Evolutionary conservation across 2,797 vertebrate species (phyloP), one percentile per base, ranked within the genome.

Genomic region (Chiroxiphia lanceolata): DNA sequence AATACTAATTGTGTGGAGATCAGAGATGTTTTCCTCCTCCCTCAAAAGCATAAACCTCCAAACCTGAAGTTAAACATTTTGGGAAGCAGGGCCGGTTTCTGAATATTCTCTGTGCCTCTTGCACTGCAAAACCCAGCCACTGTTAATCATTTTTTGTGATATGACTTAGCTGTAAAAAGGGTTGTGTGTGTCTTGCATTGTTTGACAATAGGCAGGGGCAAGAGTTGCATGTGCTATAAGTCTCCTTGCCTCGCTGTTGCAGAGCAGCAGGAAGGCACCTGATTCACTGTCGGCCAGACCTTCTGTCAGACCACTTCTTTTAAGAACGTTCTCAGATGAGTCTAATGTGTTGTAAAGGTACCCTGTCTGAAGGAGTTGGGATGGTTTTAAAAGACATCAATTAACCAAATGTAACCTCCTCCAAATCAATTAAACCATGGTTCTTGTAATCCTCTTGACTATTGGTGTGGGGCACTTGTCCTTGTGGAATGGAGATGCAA

Each of bases 311-410:
- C 99, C 99, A 96, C 99, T 99, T 97, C 99, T 99, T 98, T 99
- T 99, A 98, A 98, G 99, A 99, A 99, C 99, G 47, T 99, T 99
- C 99, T 99, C 99, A 99, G 99, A 99, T 94, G 99, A 99, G 96
- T 99, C 99, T 99, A 99, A 98, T 99, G 96, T 99, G 97, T 97
- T 98, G 96, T 99, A 98, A 98, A 99, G 99, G 99, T 99, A 99
- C 98, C 98, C 94, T 96, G 95, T 95, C 94, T 26, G 10, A 94
- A 97, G 96, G 93, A 96, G 97, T 92, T 85, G 97, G 96, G 97
- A 92, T 97, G 97, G 96, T 94, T 95, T 97, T 97, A 94, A 90
- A 97, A 96, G 94, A 94, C 90, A 60, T 96, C 8, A 6, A 97
- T 98, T 98, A 98, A 98, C 97, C 96, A 92, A 96, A 86, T 82